Conservation (phyloP, 2,888 invertebrate species). For the Nesidiocoris tenuis region DNA sequence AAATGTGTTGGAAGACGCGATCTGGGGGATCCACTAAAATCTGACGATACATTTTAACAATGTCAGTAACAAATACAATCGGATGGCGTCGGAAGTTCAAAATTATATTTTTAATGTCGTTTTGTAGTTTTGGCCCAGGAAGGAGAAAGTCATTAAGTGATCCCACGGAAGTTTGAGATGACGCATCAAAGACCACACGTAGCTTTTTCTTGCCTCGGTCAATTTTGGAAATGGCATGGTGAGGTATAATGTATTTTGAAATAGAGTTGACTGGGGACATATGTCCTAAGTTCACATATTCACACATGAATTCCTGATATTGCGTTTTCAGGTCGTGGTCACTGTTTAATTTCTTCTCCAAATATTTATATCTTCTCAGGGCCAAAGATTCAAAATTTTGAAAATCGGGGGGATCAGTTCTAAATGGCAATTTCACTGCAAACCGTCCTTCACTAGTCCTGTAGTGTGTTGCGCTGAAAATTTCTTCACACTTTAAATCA, state of each 20-base stretch:
- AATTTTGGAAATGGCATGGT: too few species aligned
- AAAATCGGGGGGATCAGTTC: neutral
- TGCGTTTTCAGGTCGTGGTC: neutral
- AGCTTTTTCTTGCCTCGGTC: too few species aligned
- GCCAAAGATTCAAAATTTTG: neutral
- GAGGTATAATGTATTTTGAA: slow-evolving; percentile 18
- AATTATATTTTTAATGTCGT: too few species aligned
- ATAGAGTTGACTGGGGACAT: too few species aligned
- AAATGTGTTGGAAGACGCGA: slow-evolving; percentile 10
- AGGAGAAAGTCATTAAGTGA: too few species aligned
- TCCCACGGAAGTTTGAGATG: too few species aligned
- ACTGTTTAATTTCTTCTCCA: neutral
- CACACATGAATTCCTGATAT: neutral
- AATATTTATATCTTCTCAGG: neutral
- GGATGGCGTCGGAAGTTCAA: too few species aligned
- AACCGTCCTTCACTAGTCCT: neutral
- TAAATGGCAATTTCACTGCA: slow-evolving; percentile 1
- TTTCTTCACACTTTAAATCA: neutral
- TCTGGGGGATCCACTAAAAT: neutral
- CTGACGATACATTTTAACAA: too few species aligned
- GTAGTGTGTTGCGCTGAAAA: neutral
- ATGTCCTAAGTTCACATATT: too few species aligned
- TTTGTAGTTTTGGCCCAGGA: too few species aligned
- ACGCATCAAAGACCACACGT: too few species aligned
- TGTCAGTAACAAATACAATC: too few species aligned